phyloP scores from a whole-genome alignment of 1,140 invertebrate species.

The Drosophila parvula region DNA sequence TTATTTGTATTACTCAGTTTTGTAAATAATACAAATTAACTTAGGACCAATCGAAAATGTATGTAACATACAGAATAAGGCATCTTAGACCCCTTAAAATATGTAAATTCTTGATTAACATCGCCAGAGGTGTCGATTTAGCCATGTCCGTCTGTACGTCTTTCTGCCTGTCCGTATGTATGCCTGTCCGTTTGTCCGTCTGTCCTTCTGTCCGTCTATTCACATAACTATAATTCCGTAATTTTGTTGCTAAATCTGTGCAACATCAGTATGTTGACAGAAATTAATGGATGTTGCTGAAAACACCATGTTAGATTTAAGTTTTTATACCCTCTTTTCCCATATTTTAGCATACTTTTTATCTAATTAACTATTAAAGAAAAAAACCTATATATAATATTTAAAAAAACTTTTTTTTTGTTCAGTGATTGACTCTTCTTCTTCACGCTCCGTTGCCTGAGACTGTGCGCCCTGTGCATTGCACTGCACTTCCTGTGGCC shows the following conservation, averaged over 20 bases:
- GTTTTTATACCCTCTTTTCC: no score
- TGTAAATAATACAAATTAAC: no score
- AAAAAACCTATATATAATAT: no score
- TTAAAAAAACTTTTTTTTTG: background rate
- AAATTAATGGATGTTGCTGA: background rate
- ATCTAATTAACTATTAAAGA: background rate
- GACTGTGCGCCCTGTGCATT: constrained; percentile 61
- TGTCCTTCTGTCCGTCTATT: no score
- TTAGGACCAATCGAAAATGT: no score
- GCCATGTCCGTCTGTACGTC: background rate
- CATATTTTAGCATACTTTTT: background rate
- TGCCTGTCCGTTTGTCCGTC: no score
- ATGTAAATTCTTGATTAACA: background rate
- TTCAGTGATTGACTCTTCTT: constrained; percentile 21
- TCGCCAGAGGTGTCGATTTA: background rate
- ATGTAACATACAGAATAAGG: no score
- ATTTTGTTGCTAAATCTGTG: background rate
- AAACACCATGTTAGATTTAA: no score
- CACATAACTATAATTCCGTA: no score
- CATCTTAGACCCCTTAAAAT: background rate
- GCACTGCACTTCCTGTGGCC: constrained; percentile 73
- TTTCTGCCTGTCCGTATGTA: no score
- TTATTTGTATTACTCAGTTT: no score
- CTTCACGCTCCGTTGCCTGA: constrained; percentile 48
- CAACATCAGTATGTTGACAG: background rate